A percentile compares a stretch with the other conserved stretches of the same genome.
phyloP scores from a whole-genome alignment of 1,140 invertebrate species.

The Whitmania pigra region DNA sequence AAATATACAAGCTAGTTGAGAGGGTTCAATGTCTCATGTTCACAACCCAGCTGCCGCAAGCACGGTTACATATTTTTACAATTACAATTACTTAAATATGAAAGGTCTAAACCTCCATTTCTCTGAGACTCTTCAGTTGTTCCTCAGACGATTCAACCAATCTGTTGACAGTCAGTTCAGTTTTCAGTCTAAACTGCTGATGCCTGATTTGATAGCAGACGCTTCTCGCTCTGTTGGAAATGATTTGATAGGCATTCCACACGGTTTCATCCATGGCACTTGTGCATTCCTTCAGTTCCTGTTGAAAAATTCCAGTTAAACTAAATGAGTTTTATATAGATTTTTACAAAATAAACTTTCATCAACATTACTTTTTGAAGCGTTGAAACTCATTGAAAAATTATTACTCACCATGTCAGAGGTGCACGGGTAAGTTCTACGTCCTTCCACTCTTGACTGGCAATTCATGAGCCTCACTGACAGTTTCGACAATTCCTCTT shows the following conservation, averaged over 20 bases:
- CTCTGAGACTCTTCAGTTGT: conserved; percentile 36
- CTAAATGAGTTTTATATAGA: too few relatives aligned
- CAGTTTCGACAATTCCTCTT: conserved; percentile 56
- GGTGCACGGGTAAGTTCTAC: conserved; percentile 50
- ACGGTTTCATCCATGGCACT: conserved; percentile 54
- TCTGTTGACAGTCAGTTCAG: conserved; percentile 56
- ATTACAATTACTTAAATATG: neutral
- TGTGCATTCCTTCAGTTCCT: conserved; percentile 53
- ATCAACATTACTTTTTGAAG: too few relatives aligned
- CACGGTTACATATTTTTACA: too few relatives aligned
- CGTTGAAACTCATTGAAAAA: too few relatives aligned
- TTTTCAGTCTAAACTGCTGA: conserved; percentile 53
- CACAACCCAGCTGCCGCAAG: too few relatives aligned
- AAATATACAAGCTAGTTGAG: too few relatives aligned
- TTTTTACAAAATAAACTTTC: too few relatives aligned
- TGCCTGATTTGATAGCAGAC: conserved; percentile 55
- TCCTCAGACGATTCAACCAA: conserved; percentile 47
- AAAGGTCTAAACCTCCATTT: conserved; percentile 29
- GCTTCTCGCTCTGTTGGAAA: conserved; percentile 55
- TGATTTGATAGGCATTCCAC: conserved; percentile 60
- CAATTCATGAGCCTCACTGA: conserved; percentile 58
- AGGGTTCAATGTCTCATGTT: too few relatives aligned
- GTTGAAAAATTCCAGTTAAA: conserved; percentile 20
- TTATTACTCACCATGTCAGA: conserved; percentile 47
- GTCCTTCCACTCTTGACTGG: conserved; percentile 52